A percentile compares a stretch with the other conserved stretches of the same genome.
These are phyloP conservation scores for Drosophila aldrichi DNA, from an alignment of 2,888 invertebrate genomes.

Conservation along the genomic window DNA sequence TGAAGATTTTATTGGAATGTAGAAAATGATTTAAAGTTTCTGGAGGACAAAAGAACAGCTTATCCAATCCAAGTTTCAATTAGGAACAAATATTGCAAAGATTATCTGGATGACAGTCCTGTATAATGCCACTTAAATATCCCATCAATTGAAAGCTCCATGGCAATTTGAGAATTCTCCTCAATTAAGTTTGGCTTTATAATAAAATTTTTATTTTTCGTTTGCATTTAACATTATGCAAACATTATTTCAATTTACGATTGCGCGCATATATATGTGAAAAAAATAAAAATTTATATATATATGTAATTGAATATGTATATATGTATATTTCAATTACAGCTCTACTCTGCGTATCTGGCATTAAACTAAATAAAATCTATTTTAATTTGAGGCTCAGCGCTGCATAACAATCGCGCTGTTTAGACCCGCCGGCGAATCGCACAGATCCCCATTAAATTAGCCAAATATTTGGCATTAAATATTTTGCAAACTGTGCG, in stretches of 20 bases:
- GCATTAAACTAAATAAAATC: neutral
- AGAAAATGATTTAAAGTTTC: no score
- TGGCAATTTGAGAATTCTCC: neutral
- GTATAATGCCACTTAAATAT: neutral
- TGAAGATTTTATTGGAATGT: no score
- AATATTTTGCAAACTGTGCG: slow-evolving; percentile 30
- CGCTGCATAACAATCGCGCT: slow-evolving; percentile 17
- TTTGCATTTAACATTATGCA: neutral
- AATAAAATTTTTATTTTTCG: neutral
- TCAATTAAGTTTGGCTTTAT: neutral
- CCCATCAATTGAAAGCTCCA: neutral
- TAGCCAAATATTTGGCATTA: slow-evolving; percentile 20
- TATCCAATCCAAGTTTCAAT: no score
- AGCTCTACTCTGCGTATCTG: neutral
- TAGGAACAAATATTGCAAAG: no score
- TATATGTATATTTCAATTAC: slow-evolving; percentile 9
- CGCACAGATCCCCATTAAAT: slow-evolving; percentile 23
- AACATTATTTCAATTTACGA: slow-evolving; percentile 2
- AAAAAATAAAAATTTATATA: neutral
- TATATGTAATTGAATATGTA: neutral
- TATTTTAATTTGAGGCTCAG: slow-evolving; percentile 3
- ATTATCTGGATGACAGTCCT: no score
- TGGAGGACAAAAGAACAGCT: no score
- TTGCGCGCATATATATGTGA: neutral
- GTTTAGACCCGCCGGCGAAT: slow-evolving; percentile 6